Evolutionary conservation across 2,888 invertebrate genomes (phyloP), one percentile per base, ranked within the genome.

Genomic region (Eurytoma adleriae): DNA sequence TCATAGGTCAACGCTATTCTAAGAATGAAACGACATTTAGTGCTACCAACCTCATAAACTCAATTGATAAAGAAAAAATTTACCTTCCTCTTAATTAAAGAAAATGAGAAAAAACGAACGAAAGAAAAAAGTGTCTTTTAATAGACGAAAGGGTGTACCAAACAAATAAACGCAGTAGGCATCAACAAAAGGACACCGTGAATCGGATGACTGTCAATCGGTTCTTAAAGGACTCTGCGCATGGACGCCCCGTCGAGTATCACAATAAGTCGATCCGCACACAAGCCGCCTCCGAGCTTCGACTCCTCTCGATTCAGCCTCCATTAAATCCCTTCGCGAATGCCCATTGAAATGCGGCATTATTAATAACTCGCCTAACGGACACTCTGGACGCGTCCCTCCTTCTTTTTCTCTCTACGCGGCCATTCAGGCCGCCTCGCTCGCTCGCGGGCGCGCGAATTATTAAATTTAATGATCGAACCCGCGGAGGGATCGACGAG

Each of bases 381-480:
- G 59, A 50, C 66, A 67, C 27, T 18, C 10, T 16, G n/a, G 12
- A 56, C 40, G 50, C 18, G 48, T 62, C 16, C 24, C 50, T 50
- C 16, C 27, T 62, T 52, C n/a, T 24, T 73, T 64, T 48, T 20
- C n/a, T 72, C 12, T 54, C 20, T 30, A 64, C 59, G 24, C 52
- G 40, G 72, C 61, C 24, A 13, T 24, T 50, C 20, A 12, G 48
- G 10, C 12, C 18, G 66, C 13, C 13, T 48, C 40, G 48, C 10
- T 50, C 24, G 24, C 14, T 3, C 13, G 18, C 57, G 13, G 3
- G 66, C 30, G 69, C n/a, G 18, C 40, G 59, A 80, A 80, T 76
- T 70, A 80, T 76, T 80, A 80, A 80, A 80, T 80, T 80, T 77
- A 80, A 80, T 72, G 76, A 80, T 80, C 40, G 54, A 62, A 56